A percentile compares a stretch with the other conserved stretches of the same genome.
These are phyloP conservation scores for Macrotis lagotis DNA, from an alignment of 2,113 vertebrate genomes.

Conservation along the genomic window DNA sequence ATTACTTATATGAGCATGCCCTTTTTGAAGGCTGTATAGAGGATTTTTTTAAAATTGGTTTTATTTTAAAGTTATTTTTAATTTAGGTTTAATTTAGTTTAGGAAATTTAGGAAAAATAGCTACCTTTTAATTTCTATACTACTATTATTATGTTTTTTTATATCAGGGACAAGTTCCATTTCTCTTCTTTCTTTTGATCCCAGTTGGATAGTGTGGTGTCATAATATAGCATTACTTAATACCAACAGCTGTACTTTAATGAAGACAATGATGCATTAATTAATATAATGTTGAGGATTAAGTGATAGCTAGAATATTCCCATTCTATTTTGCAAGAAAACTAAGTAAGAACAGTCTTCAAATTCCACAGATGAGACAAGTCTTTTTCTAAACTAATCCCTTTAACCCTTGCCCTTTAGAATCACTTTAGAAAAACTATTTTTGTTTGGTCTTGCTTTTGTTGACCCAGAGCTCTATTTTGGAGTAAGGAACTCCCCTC, in stretches of 20 bases:
- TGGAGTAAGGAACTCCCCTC: background rate
- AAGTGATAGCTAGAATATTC: background rate
- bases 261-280: background rate
- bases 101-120: background rate
- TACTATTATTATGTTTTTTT: background rate
- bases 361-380: background rate
- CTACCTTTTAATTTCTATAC: background rate
- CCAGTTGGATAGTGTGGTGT: background rate
- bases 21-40: background rate
- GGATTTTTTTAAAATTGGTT: background rate
- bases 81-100: no score
- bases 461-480: background rate
- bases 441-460: background rate
- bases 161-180: background rate
- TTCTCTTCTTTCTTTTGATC: background rate
- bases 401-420: background rate
- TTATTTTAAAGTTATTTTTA: background rate
- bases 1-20: background rate
- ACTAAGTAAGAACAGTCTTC: background rate
- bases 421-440: background rate
- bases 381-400: background rate
- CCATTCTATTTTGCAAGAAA: background rate
- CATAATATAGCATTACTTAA: background rate
- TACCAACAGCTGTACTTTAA: background rate
- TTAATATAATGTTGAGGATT: background rate